These are phyloP conservation scores for Campoletis raptor DNA, from an alignment of 2,888 invertebrate species.

Conservation along the genomic window DNA sequence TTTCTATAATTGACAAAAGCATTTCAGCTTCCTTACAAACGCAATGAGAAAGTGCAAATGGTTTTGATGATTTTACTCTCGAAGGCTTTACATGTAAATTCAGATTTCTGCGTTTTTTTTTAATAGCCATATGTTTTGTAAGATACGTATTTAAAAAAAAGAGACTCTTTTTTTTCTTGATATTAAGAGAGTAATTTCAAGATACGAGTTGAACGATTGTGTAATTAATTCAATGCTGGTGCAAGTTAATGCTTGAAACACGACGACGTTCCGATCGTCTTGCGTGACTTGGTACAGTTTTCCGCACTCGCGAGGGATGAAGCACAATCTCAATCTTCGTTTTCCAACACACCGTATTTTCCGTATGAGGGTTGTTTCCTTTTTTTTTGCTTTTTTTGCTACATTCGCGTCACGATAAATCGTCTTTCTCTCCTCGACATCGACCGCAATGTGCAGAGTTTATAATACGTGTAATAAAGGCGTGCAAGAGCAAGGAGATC, in stretches of 20 bases:
- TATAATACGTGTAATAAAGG: conserved; percentile 62
- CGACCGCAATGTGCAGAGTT: conserved; percentile 30
- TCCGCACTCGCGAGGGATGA: conserved; percentile 52
- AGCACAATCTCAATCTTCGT: conserved; percentile 62
- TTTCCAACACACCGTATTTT: conserved; percentile 63
- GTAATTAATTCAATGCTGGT: conserved; percentile 48
- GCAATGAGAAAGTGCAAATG: neutral
- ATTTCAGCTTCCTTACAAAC: neutral
- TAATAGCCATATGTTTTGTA: neutral
- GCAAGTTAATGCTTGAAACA: conserved; percentile 40
- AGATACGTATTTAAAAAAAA: neutral
- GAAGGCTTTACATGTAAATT: neutral
- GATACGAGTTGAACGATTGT: conserved; percentile 36
- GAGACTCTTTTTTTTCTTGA: conserved; percentile 11
- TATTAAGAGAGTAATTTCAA: conserved; percentile 15
- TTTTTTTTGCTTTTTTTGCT: neutral
- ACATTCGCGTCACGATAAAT: conserved; percentile 55
- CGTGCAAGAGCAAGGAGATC: conserved; percentile 29
- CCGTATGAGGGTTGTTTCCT: conserved; percentile 29
- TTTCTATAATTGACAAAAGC: neutral
- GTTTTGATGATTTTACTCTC: neutral
- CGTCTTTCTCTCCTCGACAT: conserved; percentile 15
- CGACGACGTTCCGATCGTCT: conserved; percentile 51
- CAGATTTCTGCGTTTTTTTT: neutral
- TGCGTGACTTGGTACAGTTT: conserved; percentile 65